Conservation (phyloP, 2,797 vertebrate species). For the Intellagama lesueurii region DNA sequence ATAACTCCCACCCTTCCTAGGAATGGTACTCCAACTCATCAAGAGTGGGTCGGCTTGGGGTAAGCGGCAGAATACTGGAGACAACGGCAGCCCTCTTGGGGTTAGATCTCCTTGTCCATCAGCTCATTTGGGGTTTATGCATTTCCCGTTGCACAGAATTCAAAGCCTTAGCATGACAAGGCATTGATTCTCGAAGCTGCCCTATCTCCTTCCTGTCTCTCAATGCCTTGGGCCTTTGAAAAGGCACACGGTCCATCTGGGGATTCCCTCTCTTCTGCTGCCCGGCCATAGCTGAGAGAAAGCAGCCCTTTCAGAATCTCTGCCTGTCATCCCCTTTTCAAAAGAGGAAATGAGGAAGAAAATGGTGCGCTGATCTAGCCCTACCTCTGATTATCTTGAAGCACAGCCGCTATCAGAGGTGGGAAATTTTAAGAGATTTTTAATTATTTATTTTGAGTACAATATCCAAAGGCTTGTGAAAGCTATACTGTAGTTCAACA, state of each 20-base stretch:
- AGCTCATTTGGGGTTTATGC: too few species aligned
- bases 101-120: too few species aligned
- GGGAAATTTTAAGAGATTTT: too few species aligned
- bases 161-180: background rate
- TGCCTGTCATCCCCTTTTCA: background rate
- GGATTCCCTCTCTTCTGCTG: too few species aligned
- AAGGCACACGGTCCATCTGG: background rate
- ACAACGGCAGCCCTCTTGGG: background rate
- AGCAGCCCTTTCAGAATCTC: background rate
- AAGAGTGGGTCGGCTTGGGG: background rate
- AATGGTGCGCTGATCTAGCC: background rate
- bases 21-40: background rate
- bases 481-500: background rate
- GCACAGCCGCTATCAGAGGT: too few species aligned
- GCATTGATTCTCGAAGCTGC: background rate
- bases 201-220: background rate
- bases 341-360: background rate
- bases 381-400: too few species aligned
- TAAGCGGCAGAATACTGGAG: background rate
- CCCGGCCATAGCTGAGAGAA: too few species aligned
- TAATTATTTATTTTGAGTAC: too few species aligned
- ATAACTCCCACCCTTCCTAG: background rate
- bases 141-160: background rate
- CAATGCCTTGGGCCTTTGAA: background rate
- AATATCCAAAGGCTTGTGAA: too few species aligned